Base-by-base conservation (phyloP, 2,113 vertebrate species). In the Pyrgilauda ruficollis region DNA sequence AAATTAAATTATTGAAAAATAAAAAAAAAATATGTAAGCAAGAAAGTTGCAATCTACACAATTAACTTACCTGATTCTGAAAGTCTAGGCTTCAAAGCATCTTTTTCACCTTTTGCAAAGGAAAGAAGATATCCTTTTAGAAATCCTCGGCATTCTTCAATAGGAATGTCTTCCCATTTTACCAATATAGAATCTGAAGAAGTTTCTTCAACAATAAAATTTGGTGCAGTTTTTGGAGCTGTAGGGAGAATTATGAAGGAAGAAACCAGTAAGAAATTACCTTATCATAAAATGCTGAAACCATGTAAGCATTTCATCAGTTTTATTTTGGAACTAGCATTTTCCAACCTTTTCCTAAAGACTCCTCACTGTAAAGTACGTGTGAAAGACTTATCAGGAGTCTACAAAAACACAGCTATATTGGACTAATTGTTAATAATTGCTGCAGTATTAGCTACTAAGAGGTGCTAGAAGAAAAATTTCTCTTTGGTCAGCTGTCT, bases 171-270 rank as follows among this genome's bases (percentile, higher is more conserved):
- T 35, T 98, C 97, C 98, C 98, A 98, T 87, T 97, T 98, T 30
- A 98, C 97, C 61, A 97, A 37, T 74, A 98, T 97, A 2, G 98
- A 98, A 84, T 98, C 97, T 66, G 98, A 97, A 59, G 98, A 98
- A 4, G 98, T 98, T 69, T 97, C 96, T 93, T 97, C 96, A 28
- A 98, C 97, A 35, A 95, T 98, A 76, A 98, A 98, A 95, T 97
- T 96, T 23, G 98, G 98, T 23, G 98, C 97, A 30, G 95, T 96
- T 61, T 85, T 89, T 35, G 98, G 98, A 80, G 97, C 98, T 98
- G 92, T 30, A 22, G 11, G n/a, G 50, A 82, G 35, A 87, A 79
- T 74, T 63, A 63, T 0, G 7, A 77, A 72, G 21, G 37, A 56
- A 59, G 66, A 75, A 87, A 13, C 9, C 58, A 41, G 23, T 90